phyloP scores from a whole-genome alignment of 2,888 invertebrate genomes.

The Cheilosia grossa region DNA sequence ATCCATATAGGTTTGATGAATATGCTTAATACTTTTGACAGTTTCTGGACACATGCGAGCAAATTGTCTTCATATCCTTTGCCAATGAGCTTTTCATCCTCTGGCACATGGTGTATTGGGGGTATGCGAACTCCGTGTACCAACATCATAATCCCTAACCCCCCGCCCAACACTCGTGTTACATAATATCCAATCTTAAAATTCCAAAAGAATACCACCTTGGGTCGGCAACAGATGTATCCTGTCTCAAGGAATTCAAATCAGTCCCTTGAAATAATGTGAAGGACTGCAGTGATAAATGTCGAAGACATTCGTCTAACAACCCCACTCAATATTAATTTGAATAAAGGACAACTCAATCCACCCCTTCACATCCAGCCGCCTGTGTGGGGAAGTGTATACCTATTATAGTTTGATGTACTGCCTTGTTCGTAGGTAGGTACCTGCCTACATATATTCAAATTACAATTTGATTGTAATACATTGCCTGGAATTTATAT shows the following conservation, averaged over 20 bases:
- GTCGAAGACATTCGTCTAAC: constrained; percentile 67
- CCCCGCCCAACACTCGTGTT: constrained; percentile 18
- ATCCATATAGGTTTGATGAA: constrained; percentile 23
- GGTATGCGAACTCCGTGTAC: background rate
- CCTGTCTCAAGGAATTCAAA: constrained; percentile 64
- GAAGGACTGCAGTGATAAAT: constrained; percentile 66
- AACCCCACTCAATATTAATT: constrained; percentile 67
- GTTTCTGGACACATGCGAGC: constrained; percentile 31
- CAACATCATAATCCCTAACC: background rate
- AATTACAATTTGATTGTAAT: constrained; percentile 73
- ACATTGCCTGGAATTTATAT: constrained; percentile 64
- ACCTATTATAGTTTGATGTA: constrained; percentile 39
- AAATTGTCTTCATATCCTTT: constrained; percentile 18
- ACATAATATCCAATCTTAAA: constrained; percentile 54
- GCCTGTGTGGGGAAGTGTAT: background rate
- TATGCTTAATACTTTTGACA: constrained; percentile 34
- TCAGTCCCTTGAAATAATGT: constrained; percentile 37
- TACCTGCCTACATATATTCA: constrained; percentile 36
- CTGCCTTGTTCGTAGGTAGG: constrained; percentile 41
- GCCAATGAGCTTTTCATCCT: constrained; percentile 46
- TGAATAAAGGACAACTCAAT: constrained; percentile 69
- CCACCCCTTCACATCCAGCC: constrained; percentile 4
- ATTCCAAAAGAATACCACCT: constrained; percentile 64
- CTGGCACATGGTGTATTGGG: constrained; percentile 42
- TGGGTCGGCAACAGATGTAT: constrained; percentile 64